Percentiles rank a stretch among this genome's conserved stretches.
These are phyloP conservation scores for Dissostichus mawsoni DNA, from an alignment of 2,113 vertebrate species.

Conservation along the genomic window DNA sequence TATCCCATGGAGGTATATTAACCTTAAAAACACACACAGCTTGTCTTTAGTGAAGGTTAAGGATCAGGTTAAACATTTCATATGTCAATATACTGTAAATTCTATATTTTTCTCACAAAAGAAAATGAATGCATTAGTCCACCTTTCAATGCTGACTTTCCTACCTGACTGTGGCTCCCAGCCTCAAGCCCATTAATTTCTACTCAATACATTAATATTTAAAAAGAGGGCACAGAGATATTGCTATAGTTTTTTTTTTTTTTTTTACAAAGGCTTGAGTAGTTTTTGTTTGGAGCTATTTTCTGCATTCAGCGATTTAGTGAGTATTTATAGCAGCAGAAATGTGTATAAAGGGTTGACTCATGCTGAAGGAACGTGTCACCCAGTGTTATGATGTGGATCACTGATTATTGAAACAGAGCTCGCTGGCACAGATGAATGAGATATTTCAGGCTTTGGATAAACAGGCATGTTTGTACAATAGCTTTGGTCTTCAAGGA, in stretches of 20 bases:
- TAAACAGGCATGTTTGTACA: not conserved
- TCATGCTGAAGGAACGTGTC: not conserved
- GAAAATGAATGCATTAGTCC: not conserved
- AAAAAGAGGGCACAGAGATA: constrained; percentile 1
- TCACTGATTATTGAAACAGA: not conserved
- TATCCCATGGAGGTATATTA: constrained; percentile 92
- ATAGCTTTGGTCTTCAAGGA: not conserved
- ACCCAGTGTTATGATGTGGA: not conserved
- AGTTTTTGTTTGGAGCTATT: not conserved
- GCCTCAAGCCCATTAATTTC: not conserved
- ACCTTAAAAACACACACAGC: not conserved
- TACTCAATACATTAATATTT: not conserved
- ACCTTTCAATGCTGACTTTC: not conserved
- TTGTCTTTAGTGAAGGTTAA: not conserved
- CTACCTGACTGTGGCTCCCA: not conserved
- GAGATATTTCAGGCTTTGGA: not conserved
- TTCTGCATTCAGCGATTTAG: not conserved
- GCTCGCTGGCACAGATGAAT: not conserved
- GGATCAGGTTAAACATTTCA: not conserved
- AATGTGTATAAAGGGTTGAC: not conserved
- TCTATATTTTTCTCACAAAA: not conserved
- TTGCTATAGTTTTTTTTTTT: no score
- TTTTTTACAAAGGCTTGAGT: not conserved
- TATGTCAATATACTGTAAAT: not conserved
- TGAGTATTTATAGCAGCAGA: not conserved